Conservation (phyloP, 2,888 invertebrate genomes). For the Drosophila falleni region DNA sequence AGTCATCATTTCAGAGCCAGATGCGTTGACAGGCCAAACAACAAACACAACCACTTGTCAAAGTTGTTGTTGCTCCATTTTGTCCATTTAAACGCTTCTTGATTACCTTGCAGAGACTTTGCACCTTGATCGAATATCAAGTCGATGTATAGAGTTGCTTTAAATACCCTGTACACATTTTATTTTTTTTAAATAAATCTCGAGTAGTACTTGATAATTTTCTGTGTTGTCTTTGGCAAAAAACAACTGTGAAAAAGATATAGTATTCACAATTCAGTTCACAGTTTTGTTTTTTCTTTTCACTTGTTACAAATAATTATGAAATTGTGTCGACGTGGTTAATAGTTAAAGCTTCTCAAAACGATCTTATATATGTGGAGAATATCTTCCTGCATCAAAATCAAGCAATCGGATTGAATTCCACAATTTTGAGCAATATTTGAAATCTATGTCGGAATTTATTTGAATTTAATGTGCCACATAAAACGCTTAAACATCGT, state of each 20-base stretch:
- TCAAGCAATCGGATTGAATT: neutral
- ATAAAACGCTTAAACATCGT: neutral
- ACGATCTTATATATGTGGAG: slow-evolving; percentile 35
- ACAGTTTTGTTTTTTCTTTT: slow-evolving; percentile 30
- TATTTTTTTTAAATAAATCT: too few relatives aligned
- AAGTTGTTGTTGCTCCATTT: slow-evolving; percentile 71
- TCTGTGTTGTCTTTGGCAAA: too few relatives aligned
- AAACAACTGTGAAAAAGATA: slow-evolving; percentile 72
- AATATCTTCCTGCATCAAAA: neutral
- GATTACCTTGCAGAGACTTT: slow-evolving; percentile 74
- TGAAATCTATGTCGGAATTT: too few relatives aligned
- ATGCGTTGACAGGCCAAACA: slow-evolving; percentile 69
- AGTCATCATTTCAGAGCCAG: slow-evolving; percentile 56
- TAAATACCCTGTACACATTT: slow-evolving; percentile 28
- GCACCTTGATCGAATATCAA: slow-evolving; percentile 47
- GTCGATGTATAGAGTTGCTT: slow-evolving; percentile 63
- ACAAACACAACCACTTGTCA: slow-evolving; percentile 40
- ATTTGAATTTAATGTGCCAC: too few relatives aligned
- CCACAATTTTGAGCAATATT: too few relatives aligned
- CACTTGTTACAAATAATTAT: slow-evolving; percentile 57
- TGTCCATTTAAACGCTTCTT: slow-evolving; percentile 78
- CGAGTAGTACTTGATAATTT: too few relatives aligned
- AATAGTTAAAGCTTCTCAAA: slow-evolving; percentile 52
- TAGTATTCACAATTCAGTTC: too few relatives aligned
- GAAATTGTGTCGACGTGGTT: slow-evolving; percentile 71